Percentiles rank a stretch among this genome's conserved stretches.
Conservation (phyloP, 2,113 vertebrate species). For the Azemiops feae region DNA sequence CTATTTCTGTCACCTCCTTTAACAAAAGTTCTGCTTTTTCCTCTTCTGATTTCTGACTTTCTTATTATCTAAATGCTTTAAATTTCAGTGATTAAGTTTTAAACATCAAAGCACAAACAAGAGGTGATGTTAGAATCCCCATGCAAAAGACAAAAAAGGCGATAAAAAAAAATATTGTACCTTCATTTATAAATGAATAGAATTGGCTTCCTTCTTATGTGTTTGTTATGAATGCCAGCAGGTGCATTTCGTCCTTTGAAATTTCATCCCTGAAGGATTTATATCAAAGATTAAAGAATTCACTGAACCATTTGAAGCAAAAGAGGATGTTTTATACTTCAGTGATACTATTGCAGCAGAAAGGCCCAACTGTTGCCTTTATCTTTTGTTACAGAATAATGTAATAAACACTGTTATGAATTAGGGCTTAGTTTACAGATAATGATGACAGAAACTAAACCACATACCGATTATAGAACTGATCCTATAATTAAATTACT, state of each 20-base stretch:
- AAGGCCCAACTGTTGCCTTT: slow-evolving; percentile 36
- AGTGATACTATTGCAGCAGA: neutral
- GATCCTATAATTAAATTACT: slow-evolving; percentile 43
- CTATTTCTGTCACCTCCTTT: neutral
- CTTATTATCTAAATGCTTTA: neutral
- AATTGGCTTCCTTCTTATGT: neutral
- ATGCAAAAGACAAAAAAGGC: slow-evolving; percentile 4
- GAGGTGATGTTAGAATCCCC: neutral
- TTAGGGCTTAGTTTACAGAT: slow-evolving; percentile 45
- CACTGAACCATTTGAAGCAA: neutral
- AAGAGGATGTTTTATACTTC: slow-evolving; percentile 5
- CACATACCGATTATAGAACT: slow-evolving; percentile 40
- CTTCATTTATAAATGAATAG: neutral
- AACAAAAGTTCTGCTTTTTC: neutral
- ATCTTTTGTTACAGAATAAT: slow-evolving; percentile 23
- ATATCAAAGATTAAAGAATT: slow-evolving; percentile 24
- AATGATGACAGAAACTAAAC: slow-evolving; percentile 45
- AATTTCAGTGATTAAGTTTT: neutral
- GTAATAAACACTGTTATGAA: slow-evolving; percentile 17
- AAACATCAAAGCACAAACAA: neutral
- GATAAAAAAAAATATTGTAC: neutral
- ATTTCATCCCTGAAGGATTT: slow-evolving; percentile 31
- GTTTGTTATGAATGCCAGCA: neutral
- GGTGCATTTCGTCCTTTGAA: slow-evolving; percentile 23
- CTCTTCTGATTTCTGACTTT: neutral